Evolutionary conservation across 2,888 invertebrate species (phyloP), one percentile per base, ranked within the genome.

Genomic region (Drosophila pullipes): DNA sequence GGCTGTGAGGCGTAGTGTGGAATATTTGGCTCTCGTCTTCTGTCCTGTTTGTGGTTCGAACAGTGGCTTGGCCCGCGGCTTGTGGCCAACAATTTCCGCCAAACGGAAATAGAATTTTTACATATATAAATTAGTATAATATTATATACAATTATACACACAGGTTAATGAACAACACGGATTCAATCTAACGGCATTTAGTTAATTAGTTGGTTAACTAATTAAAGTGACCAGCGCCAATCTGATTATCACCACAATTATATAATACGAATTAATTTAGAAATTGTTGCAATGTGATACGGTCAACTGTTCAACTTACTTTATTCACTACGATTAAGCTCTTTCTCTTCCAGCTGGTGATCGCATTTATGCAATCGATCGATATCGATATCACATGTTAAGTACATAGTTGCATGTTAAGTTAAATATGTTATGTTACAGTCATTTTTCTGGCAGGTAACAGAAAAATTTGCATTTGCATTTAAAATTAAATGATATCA

Each of bases 21-120:
- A 25, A 62, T 72, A 74, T 82, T 83, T 78, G 85, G 68, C 77
- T 80, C 75, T 85, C 86, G 81, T 85, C 83, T 80, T 83, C 58
- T 83, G 89, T 86, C 69, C 62, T 74, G 81, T 75, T 82, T 83
- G 90, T 57, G 85, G 85, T 69, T 63, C 65, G 54, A 74, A 55
- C 59, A 66, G 83, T 61, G 76, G 89, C 71, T 74, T 60, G 53
- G 66, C 59, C 57, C 58, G 76, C 63, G 74, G 82, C 75, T 83
- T 76, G 55, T 69, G 77, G 80, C 89, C 72, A 77, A 77, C 79
- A 85, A 72, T 82, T 73, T 67, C 66, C 80, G 67, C 75, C 81
- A 74, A 68, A 28, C 41, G 25, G 41, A 54, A 59, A 69, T 52
- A 44, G 9, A 25, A 11, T 11, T 22, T 57, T 35, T 31, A 69